Base-by-base conservation (phyloP, 1,140 invertebrate species). In the Macrobrachium nipponense region DNA sequence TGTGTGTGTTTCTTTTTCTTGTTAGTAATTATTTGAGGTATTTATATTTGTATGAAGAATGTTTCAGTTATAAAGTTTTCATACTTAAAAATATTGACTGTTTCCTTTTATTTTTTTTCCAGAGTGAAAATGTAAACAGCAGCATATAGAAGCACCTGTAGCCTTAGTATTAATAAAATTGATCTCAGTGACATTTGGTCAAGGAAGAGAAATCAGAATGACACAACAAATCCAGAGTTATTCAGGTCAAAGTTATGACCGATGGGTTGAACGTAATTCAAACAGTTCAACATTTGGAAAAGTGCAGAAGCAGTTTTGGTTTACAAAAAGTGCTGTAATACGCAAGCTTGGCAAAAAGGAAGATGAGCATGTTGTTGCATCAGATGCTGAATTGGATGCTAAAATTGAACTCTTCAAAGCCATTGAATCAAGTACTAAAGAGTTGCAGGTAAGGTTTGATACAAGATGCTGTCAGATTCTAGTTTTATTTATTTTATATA, bases 221-320 rank as follows among this genome's bases (percentile, higher is more conserved):
- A 86, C 83, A n/a, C 83, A 86, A 17, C 83, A 86, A 15, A 72
- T 86, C 1, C 83, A 89, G 64, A 87, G 82, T 27, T 89, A 87
- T 79, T 89, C 88, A 18, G 90, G 90, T 14, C 79, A 80, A 61
- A 90, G 89, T 66, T 92, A 91, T 85, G 92, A 92, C 87, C 90
- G 91, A 66, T 90, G 91, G 88, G 87, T 90, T 72, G 92, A 93
- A 86, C 90, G 91, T 75, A 90, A 91, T 77, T 92, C 93, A 85
- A 91, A 91, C 70, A 90, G 91, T 70, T 94, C 94, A 59, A 92
- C 94, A 0, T 91, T 96, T 2, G 93, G 93, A 36, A 96, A 96
- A 91, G 96, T 98, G 94, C 97, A 99, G 91, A 96, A 98, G 91
- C 97, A 98, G 88, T 99, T 97, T 92, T 99, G 98, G 98, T 96